phyloP scores from a whole-genome alignment of 2,797 vertebrate genomes.

The Oreortyx pictus region DNA sequence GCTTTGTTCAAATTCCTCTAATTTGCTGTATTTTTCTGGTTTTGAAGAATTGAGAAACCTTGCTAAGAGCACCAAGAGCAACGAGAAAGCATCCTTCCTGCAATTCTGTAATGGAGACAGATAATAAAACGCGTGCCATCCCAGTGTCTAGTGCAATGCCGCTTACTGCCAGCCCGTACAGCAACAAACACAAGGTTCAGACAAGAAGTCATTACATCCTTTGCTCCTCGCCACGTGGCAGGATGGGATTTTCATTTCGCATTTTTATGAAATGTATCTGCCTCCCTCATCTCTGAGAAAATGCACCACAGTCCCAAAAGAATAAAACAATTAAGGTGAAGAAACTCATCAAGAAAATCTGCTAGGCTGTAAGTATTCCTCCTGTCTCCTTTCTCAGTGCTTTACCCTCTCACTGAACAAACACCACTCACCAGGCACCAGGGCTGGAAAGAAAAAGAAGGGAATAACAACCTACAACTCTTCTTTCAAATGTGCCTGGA shows the following conservation, averaged over 20 bases:
- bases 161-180: not conserved
- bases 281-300: constrained; percentile 39
- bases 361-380: not conserved
- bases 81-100: not conserved
- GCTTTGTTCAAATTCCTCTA: not conserved
- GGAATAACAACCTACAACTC: not conserved
- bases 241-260: not conserved
- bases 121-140: not conserved
- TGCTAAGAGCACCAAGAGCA: not conserved
- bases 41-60: not conserved
- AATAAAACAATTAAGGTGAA: not conserved
- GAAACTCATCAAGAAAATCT: not conserved
- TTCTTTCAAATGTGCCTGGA: fast-evolving
- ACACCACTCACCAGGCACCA: not conserved
- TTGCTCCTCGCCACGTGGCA: not conserved
- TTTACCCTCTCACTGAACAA: not conserved
- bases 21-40: not conserved
- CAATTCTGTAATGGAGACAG: not conserved
- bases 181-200: not conserved
- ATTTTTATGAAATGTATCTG: not conserved
- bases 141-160: not conserved
- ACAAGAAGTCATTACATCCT: not conserved
- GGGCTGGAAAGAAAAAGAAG: not conserved
- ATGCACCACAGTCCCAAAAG: not conserved
- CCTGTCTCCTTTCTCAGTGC: not conserved